Conservation (phyloP, 2,888 invertebrate species). For the Scaptodrosophila latifasciaeformis region DNA sequence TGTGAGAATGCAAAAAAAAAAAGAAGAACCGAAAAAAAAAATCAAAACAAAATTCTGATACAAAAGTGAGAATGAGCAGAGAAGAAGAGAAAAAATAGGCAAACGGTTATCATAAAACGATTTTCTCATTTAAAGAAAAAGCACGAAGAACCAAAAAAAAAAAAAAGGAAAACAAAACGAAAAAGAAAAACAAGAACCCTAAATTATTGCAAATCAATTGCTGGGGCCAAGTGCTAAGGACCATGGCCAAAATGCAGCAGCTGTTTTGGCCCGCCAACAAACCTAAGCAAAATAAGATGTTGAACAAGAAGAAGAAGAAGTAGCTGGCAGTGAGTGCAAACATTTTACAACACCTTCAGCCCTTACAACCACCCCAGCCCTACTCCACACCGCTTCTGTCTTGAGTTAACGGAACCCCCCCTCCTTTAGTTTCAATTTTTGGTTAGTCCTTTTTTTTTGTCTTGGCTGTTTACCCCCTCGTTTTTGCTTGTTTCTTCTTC, state of each 20-base stretch:
- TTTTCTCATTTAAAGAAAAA: constrained; percentile 52
- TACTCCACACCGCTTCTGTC: too few species aligned
- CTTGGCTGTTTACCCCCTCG: constrained; percentile 10
- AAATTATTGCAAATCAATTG: constrained; percentile 75
- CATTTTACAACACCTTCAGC: too few species aligned
- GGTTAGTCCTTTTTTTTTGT: constrained; percentile 1
- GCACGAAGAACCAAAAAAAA: constrained; percentile 23
- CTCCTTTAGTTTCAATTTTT: constrained; percentile 6
- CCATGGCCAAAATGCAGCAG: not conserved
- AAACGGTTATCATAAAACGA: constrained; percentile 63
- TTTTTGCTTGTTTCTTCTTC: constrained; percentile 21
- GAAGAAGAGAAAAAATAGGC: not conserved
- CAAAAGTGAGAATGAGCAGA: too few species aligned
- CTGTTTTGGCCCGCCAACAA: not conserved
- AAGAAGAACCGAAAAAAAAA: constrained; percentile 12
- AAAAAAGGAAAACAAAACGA: constrained; percentile 16
- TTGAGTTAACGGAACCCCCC: not conserved
- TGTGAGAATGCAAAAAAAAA: not conserved
- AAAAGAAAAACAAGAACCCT: constrained; percentile 38
- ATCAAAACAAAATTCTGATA: too few species aligned
- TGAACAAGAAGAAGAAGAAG: too few species aligned
- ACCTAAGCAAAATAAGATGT: too few species aligned
- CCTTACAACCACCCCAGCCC: too few species aligned
- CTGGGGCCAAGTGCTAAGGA: constrained; percentile 28
- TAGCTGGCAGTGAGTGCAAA: not conserved